Evolutionary conservation across 2,797 vertebrate species (phyloP).

Genomic region (Acipenser transmontanus): DNA sequence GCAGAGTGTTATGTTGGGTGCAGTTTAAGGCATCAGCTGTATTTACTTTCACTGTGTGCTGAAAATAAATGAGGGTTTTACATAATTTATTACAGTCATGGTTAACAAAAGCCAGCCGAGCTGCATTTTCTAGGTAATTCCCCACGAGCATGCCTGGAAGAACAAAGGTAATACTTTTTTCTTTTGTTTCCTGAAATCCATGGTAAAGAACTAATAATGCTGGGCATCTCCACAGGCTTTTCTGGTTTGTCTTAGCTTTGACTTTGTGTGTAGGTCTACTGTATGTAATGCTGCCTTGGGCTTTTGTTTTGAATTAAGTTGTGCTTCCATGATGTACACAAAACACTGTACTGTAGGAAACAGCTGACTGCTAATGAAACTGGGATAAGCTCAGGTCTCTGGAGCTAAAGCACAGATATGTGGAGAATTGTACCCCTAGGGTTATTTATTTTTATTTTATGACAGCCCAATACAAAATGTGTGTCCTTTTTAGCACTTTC

Average conservation of each 20-base stretch:
- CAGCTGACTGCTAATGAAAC: too few relatives aligned
- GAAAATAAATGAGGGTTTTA: slow-evolving; percentile 54
- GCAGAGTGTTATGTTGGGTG: not conserved
- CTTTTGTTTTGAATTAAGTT: not conserved
- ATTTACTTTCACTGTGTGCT: slow-evolving; percentile 38
- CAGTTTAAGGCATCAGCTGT: slow-evolving; percentile 38
- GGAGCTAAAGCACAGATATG: too few relatives aligned
- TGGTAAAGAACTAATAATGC: too few relatives aligned
- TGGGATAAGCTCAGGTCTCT: too few relatives aligned
- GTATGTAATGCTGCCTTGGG: not conserved
- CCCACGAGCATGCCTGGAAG: slow-evolving; percentile 58
- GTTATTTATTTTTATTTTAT: too few relatives aligned
- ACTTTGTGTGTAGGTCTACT: not conserved
- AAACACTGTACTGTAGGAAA: too few relatives aligned
- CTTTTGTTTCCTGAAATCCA: not conserved
- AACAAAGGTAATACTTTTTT: slow-evolving; percentile 48
- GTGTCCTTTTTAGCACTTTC: too few relatives aligned
- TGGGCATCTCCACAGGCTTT: not conserved
- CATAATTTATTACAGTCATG: slow-evolving; percentile 59
- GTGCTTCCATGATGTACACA: not conserved
- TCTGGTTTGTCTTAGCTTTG: not conserved
- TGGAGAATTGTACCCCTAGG: too few relatives aligned
- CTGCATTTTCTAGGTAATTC: slow-evolving; percentile 36
- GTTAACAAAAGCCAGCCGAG: slow-evolving; percentile 42
- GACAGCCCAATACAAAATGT: too few relatives aligned